A percentile compares a stretch with the other conserved stretches of the same genome.
Conservation (phyloP, 2,113 vertebrate species). For the Paramisgurnus dabryanus region DNA sequence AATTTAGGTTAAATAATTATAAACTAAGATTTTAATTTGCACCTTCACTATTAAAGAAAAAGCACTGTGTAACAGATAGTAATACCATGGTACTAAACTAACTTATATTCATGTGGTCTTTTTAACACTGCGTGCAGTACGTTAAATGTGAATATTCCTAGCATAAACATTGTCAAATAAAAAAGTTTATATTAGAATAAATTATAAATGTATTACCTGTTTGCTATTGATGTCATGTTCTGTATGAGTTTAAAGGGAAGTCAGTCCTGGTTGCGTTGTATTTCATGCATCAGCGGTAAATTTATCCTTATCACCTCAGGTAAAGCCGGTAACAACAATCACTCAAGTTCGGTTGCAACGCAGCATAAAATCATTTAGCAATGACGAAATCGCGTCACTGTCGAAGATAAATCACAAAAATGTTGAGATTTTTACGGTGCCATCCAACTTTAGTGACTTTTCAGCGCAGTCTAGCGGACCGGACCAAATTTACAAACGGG, state of each 20-base stretch:
- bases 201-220: neutral
- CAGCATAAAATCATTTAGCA: neutral
- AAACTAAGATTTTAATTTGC: too few species aligned
- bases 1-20: too few species aligned
- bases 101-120: too few species aligned
- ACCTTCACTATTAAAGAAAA: neutral
- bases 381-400: neutral
- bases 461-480: neutral
- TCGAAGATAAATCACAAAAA: neutral
- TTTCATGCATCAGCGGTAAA: neutral
- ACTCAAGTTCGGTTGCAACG: neutral
- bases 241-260: constrained; percentile 12
- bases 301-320: constrained; percentile 20
- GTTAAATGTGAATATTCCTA: too few species aligned
- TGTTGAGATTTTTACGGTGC: neutral
- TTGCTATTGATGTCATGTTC: constrained; percentile 19
- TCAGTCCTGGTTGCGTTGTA: neutral
- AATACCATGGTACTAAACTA: too few species aligned
- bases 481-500: neutral
- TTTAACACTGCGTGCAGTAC: too few species aligned
- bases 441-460: neutral
- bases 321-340: constrained; percentile 6
- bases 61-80: neutral
- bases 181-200: neutral
- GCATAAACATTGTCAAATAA: too few species aligned